Base-by-base conservation (phyloP, 2,797 vertebrate genomes). In the Decapterus maruadsi region DNA sequence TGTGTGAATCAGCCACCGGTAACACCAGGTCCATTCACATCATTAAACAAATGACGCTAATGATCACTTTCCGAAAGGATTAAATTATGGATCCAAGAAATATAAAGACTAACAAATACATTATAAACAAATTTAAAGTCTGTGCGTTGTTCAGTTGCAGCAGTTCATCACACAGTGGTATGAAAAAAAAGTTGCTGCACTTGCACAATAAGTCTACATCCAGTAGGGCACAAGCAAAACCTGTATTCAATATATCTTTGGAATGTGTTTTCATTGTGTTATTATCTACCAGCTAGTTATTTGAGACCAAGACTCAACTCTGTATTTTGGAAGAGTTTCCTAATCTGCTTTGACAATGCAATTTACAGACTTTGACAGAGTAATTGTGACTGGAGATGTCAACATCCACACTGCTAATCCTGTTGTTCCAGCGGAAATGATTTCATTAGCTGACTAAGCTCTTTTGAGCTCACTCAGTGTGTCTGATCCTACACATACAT, bases 341-440 rank as follows among this genome's bases (percentile, higher is more conserved):
- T 78, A 29, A 46, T 78, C 65, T 74, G 54, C 46, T 53, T 20
- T 76, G 53, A 81, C 61, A 67, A 56, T 55, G 22, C 29, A 75
- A 11, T 74, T 77, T 45, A 62, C 16, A 60, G 48, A 57, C 38
- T 83, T 68, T 78, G 63, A 72, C 4, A 6, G 26, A 29, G 36
- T 77, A 57, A 74, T 61, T 71, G 29, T 61, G 53, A 56, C 19
- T 46, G 48, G 10, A 17, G 55, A 43, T 64, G 68, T 77, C 73
- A 77, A 68, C 79, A 72, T 63, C 20, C 31, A 68, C n/a, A 1
- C 20, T 59, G n/a, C 51, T 78, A 78, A 85, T 70, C 77, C 54
- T 48, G 46, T 78, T 78, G 64, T 72, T 80, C 56, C 31, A 51
- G 38, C 68, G 1, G 19, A 78, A 68, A 78, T 70, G 0, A 46